Percentiles rank a stretch among this genome's conserved stretches.
phyloP scores from a whole-genome alignment of 2,113 vertebrate genomes.

The Ceyx margarethae region DNA sequence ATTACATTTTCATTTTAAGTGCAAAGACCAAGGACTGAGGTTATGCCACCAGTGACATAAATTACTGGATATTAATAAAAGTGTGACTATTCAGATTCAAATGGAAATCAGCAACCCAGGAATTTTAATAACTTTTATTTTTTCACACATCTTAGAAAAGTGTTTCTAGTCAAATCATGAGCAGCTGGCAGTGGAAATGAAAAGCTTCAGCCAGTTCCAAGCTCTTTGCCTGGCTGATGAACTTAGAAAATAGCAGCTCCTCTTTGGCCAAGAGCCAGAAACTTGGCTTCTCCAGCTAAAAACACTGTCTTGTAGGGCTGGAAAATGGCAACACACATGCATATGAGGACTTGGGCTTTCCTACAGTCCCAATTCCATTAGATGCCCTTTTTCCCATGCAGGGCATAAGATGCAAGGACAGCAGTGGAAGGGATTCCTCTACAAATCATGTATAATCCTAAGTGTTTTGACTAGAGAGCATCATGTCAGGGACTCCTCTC shows the following conservation, averaged over 20 bases:
- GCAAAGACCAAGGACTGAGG: constrained; percentile 13
- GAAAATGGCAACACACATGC: neutral
- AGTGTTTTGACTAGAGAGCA: neutral
- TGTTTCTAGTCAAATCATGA: constrained; percentile 24
- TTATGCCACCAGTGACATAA: neutral
- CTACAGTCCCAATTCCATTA: neutral
- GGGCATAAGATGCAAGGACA: neutral
- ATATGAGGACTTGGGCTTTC: neutral
- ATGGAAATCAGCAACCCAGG: constrained; percentile 36
- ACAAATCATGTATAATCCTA: neutral
- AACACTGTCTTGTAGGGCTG: neutral
- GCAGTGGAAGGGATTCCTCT: neutral
- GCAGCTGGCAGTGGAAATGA: constrained; percentile 23
- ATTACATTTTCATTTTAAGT: constrained; percentile 31
- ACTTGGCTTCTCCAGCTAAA: neutral
- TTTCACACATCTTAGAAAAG: constrained; percentile 50
- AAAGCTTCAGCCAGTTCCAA: constrained; percentile 22
- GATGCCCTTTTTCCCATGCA: neutral
- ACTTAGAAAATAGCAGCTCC: constrained; percentile 16
- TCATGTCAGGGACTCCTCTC: fast-evolving
- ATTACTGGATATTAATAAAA: constrained; percentile 34
- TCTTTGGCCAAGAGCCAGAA: constrained; percentile 24
- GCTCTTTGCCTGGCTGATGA: neutral
- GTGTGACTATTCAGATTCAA: constrained; percentile 50
- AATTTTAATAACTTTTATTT: constrained; percentile 62